These are phyloP conservation scores for Strigamia transsilvanica DNA, from an alignment of 2,888 invertebrate species.

Conservation along the genomic window DNA sequence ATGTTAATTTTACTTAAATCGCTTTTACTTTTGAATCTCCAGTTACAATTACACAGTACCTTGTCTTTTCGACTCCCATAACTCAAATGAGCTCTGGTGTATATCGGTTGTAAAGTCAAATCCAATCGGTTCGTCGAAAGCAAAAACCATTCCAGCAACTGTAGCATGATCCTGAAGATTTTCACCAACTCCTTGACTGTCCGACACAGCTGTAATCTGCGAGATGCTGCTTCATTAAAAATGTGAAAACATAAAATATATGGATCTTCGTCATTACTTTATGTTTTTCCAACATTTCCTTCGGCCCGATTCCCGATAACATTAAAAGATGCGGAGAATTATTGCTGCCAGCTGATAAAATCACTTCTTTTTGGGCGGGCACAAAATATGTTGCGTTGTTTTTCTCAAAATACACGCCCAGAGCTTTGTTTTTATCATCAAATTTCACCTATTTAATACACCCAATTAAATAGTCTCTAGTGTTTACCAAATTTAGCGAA, in stretches of 20 bases:
- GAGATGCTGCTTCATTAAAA: not conserved
- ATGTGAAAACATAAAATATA: too few relatives aligned
- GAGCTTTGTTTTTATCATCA: conserved; percentile 73
- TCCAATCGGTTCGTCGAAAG: conserved; percentile 45
- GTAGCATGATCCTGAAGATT: conserved; percentile 67
- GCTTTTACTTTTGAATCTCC: not conserved
- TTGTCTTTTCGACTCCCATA: conserved; percentile 28
- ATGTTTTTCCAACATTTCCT: conserved; percentile 73
- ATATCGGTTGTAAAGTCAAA: conserved; percentile 46
- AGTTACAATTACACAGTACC: not conserved
- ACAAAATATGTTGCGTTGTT: conserved; percentile 77
- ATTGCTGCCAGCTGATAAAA: conserved; percentile 87
- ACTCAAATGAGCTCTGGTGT: not conserved
- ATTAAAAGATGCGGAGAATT: conserved; percentile 93
- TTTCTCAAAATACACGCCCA: conserved; percentile 82
- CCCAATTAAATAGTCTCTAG: not conserved
- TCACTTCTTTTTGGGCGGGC: conserved; percentile 83
- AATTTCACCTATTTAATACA: conserved; percentile 12
- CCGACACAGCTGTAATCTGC: conserved; percentile 64
- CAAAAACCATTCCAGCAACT: conserved; percentile 56
- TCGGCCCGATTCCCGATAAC: conserved; percentile 89
- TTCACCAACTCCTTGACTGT: conserved; percentile 67
- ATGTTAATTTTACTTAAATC: too few relatives aligned
- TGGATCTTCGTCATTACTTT: conserved; percentile 57
- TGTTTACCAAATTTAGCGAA: not conserved